A percentile compares a stretch with the other conserved stretches of the same genome.
phyloP scores from a whole-genome alignment of 1,140 invertebrate species.

The Platyura marginata region DNA sequence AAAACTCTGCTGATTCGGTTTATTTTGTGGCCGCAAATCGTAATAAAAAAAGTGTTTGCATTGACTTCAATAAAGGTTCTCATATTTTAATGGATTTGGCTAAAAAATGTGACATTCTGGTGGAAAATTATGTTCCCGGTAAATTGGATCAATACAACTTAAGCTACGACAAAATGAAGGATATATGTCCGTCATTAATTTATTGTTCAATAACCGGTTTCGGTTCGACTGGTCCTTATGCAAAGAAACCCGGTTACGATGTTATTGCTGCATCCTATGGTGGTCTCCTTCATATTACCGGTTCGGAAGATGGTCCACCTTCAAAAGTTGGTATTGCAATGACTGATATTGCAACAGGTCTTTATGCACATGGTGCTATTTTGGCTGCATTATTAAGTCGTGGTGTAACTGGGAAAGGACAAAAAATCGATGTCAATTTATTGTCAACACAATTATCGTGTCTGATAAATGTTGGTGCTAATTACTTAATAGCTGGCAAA shows the following conservation, averaged over 20 bases:
- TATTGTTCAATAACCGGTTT: constrained; percentile 93
- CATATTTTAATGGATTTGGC: constrained; percentile 56
- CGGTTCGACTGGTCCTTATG: constrained; percentile 73
- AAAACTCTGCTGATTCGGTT: constrained; percentile 47
- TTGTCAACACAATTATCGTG: constrained; percentile 78
- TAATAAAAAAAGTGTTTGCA: constrained; percentile 87
- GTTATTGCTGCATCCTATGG: constrained; percentile 86
- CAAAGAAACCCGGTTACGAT: constrained; percentile 77
- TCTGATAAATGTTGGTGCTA: constrained; percentile 77
- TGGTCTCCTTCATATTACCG: constrained; percentile 79
- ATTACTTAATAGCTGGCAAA: constrained; percentile 72
- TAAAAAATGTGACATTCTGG: constrained; percentile 62
- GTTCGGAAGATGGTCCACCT: constrained; percentile 61
- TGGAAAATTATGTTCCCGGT: constrained; percentile 92
- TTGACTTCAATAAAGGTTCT: constrained; percentile 68
- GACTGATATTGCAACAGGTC: constrained; percentile 80
- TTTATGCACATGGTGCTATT: constrained; percentile 92
- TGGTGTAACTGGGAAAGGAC: constrained; percentile 58
- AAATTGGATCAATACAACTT: constrained; percentile 60
- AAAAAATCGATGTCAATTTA: constrained; percentile 89
- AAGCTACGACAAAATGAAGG: constrained; percentile 56
- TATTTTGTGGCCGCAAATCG: constrained; percentile 84
- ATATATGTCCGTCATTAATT: constrained; percentile 60
- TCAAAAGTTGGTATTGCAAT: constrained; percentile 86
- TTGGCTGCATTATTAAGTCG: constrained; percentile 74